Conservation (phyloP, 2,797 vertebrate species). For the Melanotaenia pygmaea region DNA sequence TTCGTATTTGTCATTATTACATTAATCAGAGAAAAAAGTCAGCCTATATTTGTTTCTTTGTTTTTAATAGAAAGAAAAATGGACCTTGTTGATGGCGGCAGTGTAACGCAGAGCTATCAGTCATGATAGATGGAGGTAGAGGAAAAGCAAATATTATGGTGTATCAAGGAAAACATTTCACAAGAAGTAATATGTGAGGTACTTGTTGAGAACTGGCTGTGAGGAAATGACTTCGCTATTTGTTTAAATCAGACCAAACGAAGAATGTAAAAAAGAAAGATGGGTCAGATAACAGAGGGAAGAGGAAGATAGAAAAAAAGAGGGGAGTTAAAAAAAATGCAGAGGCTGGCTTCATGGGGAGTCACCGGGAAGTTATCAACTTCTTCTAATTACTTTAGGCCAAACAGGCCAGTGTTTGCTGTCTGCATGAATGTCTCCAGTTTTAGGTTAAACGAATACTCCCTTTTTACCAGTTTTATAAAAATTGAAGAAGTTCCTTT, state of each 20-base stretch:
- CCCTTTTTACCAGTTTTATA: background rate
- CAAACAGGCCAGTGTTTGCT: constrained; percentile 35
- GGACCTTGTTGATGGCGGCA: constrained; percentile 7
- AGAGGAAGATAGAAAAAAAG: constrained; percentile 12
- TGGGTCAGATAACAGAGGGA: constrained; percentile 6
- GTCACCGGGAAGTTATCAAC: constrained; percentile 79
- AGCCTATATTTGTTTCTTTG: constrained; percentile 25
- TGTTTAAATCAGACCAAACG: constrained; percentile 15
- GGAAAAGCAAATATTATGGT: constrained; percentile 1
- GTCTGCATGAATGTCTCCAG: constrained; percentile 10
- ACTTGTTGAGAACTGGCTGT: constrained; percentile 3
- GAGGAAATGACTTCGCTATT: constrained; percentile 6
- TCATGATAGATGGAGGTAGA: constrained; percentile 20
- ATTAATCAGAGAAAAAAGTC: background rate
- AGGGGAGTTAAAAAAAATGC: constrained; percentile 7
- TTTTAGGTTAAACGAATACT: too few species aligned
- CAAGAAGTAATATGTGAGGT: background rate
- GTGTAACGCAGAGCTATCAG: constrained; percentile 6
- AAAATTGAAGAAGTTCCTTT: background rate
- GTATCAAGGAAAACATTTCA: background rate
- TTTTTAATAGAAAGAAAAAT: constrained; percentile 18
- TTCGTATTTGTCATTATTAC: background rate
- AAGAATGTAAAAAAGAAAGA: constrained; percentile 18
- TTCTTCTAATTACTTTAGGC: constrained; percentile 75
- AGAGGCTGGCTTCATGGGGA: constrained; percentile 61